Evolutionary conservation across 2,888 invertebrate genomes (phyloP).

Genomic region (Amphimallon solstitiale): DNA sequence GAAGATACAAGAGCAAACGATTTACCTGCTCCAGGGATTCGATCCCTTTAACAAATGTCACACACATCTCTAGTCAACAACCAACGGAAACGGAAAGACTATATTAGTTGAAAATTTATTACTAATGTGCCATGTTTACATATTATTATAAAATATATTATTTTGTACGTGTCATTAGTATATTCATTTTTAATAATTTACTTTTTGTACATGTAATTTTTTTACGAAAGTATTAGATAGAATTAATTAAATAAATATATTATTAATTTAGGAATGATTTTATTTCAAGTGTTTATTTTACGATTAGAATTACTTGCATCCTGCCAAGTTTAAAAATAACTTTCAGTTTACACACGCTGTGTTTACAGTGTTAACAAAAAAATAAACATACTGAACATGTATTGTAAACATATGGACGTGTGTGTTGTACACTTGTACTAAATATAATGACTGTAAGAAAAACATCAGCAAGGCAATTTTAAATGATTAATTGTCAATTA

Average conservation of each 20-base stretch:
- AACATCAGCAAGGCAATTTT: too few species aligned
- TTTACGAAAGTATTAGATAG: background rate
- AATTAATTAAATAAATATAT: too few species aligned
- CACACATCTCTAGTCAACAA: slow-evolving; percentile 67
- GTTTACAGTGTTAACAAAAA: too few species aligned
- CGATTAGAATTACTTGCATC: too few species aligned
- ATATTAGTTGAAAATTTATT: background rate
- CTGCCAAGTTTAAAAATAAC: too few species aligned
- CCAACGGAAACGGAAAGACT: slow-evolving; percentile 65
- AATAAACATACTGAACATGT: too few species aligned
- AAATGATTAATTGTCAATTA: too few species aligned
- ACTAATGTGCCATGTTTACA: background rate
- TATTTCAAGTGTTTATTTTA: background rate
- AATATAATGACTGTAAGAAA: too few species aligned
- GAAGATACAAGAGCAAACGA: slow-evolving; percentile 42
- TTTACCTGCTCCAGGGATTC: slow-evolving; percentile 62
- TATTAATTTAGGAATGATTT: background rate
- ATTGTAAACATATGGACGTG: too few species aligned
- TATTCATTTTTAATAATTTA: background rate
- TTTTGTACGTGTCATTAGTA: background rate
- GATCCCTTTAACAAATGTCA: slow-evolving; percentile 70
- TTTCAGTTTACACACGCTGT: too few species aligned
- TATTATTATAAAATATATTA: background rate
- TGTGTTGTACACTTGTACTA: too few species aligned
- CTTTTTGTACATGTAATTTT: background rate